Percentiles rank a stretch among this genome's conserved stretches.
Evolutionary conservation across 2,113 vertebrate species (phyloP).

Genomic region (Eidolon helvum): DNA sequence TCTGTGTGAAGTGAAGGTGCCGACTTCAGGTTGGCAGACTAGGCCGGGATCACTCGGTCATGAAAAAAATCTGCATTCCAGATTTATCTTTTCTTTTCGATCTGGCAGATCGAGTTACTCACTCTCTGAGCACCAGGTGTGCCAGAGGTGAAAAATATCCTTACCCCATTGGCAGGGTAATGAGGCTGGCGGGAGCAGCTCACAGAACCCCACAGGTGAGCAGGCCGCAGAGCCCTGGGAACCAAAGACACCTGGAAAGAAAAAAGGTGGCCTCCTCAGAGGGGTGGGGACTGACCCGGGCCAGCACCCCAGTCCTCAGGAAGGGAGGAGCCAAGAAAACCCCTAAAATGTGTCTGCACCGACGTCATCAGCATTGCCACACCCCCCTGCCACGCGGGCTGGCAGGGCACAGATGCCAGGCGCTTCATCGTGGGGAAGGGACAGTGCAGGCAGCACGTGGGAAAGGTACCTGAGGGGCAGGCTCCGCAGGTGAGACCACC

Average conservation of each 20-base stretch:
- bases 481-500: neutral
- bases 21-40: neutral
- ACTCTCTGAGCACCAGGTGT: neutral
- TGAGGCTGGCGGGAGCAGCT: neutral
- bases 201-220: accelerated
- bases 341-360: no score
- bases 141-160: neutral
- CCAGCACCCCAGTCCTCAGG: neutral
- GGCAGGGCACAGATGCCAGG: neutral
- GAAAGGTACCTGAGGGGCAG: neutral
- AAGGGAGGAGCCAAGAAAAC: no score
- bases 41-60: neutral
- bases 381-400: accelerated
- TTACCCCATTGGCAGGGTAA: neutral
- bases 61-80: neutral
- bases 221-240: neutral
- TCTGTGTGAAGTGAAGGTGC: neutral
- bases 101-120: neutral
- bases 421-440: neutral
- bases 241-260: neutral
- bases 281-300: no score
- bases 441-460: neutral
- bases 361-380: accelerated
- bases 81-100: neutral
- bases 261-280: neutral